phyloP scores from a whole-genome alignment of 2,888 invertebrate species.

The Drosophila neutralis region DNA sequence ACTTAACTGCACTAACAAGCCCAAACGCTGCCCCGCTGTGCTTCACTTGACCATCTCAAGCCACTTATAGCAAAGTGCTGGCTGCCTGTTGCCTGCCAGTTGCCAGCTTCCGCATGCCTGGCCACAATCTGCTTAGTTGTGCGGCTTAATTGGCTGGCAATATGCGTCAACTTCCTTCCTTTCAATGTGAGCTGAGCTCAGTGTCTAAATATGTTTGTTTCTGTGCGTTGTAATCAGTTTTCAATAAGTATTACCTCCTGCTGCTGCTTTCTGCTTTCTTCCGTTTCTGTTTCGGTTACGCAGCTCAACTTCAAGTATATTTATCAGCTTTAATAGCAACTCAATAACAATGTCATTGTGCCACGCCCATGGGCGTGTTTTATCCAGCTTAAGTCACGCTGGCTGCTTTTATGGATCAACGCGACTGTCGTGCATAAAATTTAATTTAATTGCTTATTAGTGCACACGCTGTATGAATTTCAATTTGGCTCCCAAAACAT shows the following conservation, averaged over 20 bases:
- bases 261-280: constrained; percentile 1
- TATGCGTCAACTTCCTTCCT: constrained; percentile 55
- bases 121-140: constrained; percentile 66
- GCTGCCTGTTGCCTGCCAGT: constrained; percentile 10
- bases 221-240: constrained; percentile 60
- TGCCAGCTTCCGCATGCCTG: constrained; percentile 51
- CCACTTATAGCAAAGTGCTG: constrained; percentile 7
- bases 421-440: constrained; percentile 40
- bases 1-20: constrained; percentile 1
- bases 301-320: constrained; percentile 34
- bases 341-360: constrained; percentile 16
- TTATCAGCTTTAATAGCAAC: constrained; percentile 51
- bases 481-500: constrained; percentile 51
- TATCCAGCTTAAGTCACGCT: constrained; percentile 24
- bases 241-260: constrained; percentile 51
- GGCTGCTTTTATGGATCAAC: constrained; percentile 19
- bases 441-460: constrained; percentile 65
- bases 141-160: constrained; percentile 74
- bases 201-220: constrained; percentile 49
- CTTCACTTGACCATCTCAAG: constrained; percentile 20
- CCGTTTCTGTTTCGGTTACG: not conserved
- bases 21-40: constrained; percentile 1
- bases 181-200: constrained; percentile 3
- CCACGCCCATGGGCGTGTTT: constrained; percentile 11
- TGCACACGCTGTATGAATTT: constrained; percentile 68